These are phyloP conservation scores for Agrochola lychnidis DNA, from an alignment of 2,888 invertebrate genomes.

Conservation along the genomic window DNA sequence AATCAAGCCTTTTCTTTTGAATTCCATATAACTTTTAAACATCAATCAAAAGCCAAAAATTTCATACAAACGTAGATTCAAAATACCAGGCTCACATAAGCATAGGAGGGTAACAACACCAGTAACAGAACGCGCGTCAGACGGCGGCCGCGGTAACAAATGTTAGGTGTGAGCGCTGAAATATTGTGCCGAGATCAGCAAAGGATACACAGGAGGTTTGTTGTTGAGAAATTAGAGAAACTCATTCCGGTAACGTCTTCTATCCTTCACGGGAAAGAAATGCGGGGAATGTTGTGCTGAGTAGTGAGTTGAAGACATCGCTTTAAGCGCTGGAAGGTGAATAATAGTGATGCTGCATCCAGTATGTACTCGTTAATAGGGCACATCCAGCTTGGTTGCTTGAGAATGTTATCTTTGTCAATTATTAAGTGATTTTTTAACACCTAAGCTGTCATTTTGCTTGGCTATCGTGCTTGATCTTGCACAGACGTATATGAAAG, in stretches of 20 bases:
- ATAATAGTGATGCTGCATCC: neutral
- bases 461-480: neutral
- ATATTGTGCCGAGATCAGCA: slow-evolving; percentile 58
- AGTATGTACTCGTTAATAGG: neutral
- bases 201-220: slow-evolving; percentile 60
- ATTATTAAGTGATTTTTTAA: neutral
- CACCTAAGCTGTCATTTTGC: neutral
- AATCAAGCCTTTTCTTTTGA: neutral
- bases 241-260: slow-evolving; percentile 58
- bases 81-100: slow-evolving; percentile 52
- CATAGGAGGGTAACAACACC: slow-evolving; percentile 27
- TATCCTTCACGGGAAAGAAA: slow-evolving; percentile 54
- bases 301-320: slow-evolving; percentile 26
- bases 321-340: slow-evolving; percentile 16
- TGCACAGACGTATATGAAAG: neutral
- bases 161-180: slow-evolving; percentile 60
- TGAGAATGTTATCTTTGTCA: neutral
- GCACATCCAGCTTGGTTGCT: neutral
- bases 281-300: slow-evolving; percentile 15
- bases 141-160: slow-evolving; percentile 59
- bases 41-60: slow-evolving; percentile 4
- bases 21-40: neutral
- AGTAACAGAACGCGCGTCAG: slow-evolving; percentile 61
- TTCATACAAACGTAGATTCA: slow-evolving; percentile 23
- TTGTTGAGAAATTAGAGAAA: slow-evolving; percentile 63